A percentile compares a stretch with the other conserved stretches of the same genome.
phyloP scores from a whole-genome alignment of 2,888 invertebrate species.

The Microdon myrmicae region DNA sequence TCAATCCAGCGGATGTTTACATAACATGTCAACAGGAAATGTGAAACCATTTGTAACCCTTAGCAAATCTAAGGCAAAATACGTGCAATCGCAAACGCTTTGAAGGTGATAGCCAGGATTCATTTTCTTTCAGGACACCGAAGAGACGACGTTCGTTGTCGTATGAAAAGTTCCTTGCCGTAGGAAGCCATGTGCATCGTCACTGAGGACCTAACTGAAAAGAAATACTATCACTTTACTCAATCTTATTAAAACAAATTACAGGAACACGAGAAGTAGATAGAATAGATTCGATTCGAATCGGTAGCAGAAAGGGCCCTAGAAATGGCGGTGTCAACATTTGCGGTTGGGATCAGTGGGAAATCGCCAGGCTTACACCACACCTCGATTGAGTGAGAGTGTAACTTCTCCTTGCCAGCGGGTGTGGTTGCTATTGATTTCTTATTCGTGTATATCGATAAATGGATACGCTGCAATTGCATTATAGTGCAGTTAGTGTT shows the following conservation, averaged over 20 bases:
- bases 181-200: background rate
- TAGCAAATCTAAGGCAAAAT: slow-evolving; percentile 42
- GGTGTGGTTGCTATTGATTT: slow-evolving; percentile 23
- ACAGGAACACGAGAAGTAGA: slow-evolving; percentile 35
- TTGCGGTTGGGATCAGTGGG: slow-evolving; percentile 33
- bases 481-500: slow-evolving; percentile 29
- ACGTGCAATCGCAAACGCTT: slow-evolving; percentile 45
- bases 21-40: slow-evolving; percentile 24
- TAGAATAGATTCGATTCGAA: slow-evolving; percentile 19
- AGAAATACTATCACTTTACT: slow-evolving; percentile 47
- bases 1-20: slow-evolving; percentile 20
- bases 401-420: slow-evolving; percentile 22
- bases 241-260: slow-evolving; percentile 52
- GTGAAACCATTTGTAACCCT: slow-evolving; percentile 39
- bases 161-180: slow-evolving; percentile 5
- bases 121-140: slow-evolving; percentile 24
- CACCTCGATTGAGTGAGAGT: background rate
- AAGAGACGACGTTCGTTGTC: slow-evolving; percentile 3
- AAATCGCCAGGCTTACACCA: too few species aligned
- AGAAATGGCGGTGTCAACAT: slow-evolving; percentile 39
- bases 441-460: slow-evolving; percentile 15
- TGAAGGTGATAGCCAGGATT: slow-evolving; percentile 36
- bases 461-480: slow-evolving; percentile 18
- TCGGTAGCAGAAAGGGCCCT: background rate
- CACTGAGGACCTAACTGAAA: slow-evolving; percentile 37